These are phyloP conservation scores for Zaprionus nigranus DNA, from an alignment of 1,140 invertebrate species.

Conservation along the genomic window DNA sequence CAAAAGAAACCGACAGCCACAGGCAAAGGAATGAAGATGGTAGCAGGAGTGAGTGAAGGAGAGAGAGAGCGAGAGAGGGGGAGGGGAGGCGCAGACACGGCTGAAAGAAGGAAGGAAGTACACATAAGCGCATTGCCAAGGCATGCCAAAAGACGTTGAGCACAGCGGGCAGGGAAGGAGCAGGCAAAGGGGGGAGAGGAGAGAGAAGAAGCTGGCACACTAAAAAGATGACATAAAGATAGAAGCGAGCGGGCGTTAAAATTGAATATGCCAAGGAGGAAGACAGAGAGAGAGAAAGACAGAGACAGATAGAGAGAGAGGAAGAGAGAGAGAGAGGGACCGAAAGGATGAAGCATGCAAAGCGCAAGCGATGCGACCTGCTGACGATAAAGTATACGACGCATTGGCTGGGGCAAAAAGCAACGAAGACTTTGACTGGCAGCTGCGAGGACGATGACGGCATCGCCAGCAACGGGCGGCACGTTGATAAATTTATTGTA, in stretches of 20 bases:
- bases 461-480: conserved; percentile 46
- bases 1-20: conserved; percentile 17
- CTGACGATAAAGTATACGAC: conserved; percentile 69
- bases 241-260: conserved; percentile 72
- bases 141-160: conserved; percentile 50
- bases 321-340: too few species aligned
- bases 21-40: conserved; percentile 7
- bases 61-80: background rate
- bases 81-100: background rate
- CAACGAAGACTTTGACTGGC: conserved; percentile 27
- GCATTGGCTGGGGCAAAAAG: conserved; percentile 50
- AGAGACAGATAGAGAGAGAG: background rate
- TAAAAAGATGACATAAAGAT: conserved; percentile 80
- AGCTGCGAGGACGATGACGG: background rate
- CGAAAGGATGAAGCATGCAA: conserved; percentile 57
- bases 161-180: conserved; percentile 16
- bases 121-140: conserved; percentile 78
- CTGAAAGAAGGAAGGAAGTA: conserved; percentile 68
- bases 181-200: too few species aligned
- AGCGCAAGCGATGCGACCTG: conserved; percentile 29
- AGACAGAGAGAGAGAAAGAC: background rate
- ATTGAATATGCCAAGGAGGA: conserved; percentile 62
- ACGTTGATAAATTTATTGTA: conserved; percentile 82
- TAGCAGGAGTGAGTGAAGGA: background rate
- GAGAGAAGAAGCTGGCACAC: conserved; percentile 53